These are phyloP conservation scores for Tupaia chinensis DNA, from an alignment of 2,113 vertebrate genomes.

Conservation along the genomic window DNA sequence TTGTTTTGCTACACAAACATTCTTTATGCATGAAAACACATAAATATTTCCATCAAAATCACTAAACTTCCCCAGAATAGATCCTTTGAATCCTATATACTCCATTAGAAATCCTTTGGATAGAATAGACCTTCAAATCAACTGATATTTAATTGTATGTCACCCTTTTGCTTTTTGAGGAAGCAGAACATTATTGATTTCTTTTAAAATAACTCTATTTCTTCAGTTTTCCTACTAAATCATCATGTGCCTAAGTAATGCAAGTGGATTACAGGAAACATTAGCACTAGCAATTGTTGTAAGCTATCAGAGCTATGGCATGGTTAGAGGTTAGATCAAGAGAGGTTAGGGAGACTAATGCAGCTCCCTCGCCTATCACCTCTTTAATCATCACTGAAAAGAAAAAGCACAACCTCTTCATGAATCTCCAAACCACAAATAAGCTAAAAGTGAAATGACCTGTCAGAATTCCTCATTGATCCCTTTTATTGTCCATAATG, in stretches of 20 bases:
- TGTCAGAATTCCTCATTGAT: not conserved
- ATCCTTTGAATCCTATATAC: not conserved
- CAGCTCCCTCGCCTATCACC: not conserved
- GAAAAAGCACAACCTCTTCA: conserved; percentile 18
- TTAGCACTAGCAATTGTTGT: conserved; percentile 65
- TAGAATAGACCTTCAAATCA: conserved; percentile 61
- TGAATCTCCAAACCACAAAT: conserved; percentile 12
- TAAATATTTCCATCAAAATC: not conserved
- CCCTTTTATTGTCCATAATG: conserved; percentile 12
- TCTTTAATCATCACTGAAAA: conserved; percentile 53
- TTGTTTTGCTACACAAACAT: not conserved
- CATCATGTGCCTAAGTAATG: conserved; percentile 27
- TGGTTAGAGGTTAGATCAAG: conserved; percentile 67
- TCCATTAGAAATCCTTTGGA: not conserved
- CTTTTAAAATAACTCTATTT: conserved; percentile 32
- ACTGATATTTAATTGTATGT: conserved; percentile 69
- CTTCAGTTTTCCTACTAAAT: conserved; percentile 75
- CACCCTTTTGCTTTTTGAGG: conserved; percentile 55
- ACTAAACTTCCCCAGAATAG: not conserved
- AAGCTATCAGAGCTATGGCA: conserved; percentile 63
- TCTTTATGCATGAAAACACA: not conserved
- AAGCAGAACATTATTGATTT: conserved; percentile 58
- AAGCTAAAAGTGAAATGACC: conserved; percentile 45
- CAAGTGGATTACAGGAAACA: conserved; percentile 77
- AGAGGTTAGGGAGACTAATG: conserved; percentile 59